Evolutionary conservation across 1,140 invertebrate genomes (phyloP), one percentile per base, ranked within the genome.

Genomic region (Scaptomyza hsui): DNA sequence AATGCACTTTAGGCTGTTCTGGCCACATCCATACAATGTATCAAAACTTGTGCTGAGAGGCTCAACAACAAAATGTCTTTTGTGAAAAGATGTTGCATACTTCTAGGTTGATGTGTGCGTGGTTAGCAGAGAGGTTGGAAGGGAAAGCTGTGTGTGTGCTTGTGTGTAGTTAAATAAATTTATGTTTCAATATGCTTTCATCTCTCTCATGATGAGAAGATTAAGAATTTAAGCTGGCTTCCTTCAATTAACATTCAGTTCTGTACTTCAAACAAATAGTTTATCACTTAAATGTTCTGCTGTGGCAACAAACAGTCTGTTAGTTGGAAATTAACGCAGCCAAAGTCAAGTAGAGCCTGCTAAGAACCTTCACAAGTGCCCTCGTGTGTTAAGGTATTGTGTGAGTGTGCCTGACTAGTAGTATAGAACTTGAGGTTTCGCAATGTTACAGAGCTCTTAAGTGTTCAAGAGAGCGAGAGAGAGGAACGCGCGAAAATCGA

Each of bases 391-490:
- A n/a, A 9, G 29, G 49, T 24, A 48, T 26, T 32, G 7, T 49
- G 1, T 49, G 3, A 10, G 29, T 9, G 15, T 16, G 49, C 3
- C 0, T 2, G 13, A 32, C 13, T 32, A 26, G 35, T 24, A 6
- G n/a, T 10, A 32, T 53, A 7, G 7, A 62, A 60, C 29, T 61
- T 55, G 49, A 55, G 67, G 49, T 48, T 42, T 39, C 26, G 24
- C 42, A 70, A 70, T 70, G 41, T 56, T 51, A 24, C 24, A 53
- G 51, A 62, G 49, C 49, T 53, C 49, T 62, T 62, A 62, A 69
- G 59, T 62, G 65, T 32, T 69, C 32, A 16, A 29, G 26, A 29
- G 2, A 29, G 26, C 1, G 26, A 29, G 35, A 19, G 49, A 10
- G 29, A 6, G 21, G 9, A 7, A 7, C 5, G 41, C 19, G 12